These are phyloP conservation scores for Syrista parreyssii DNA, from an alignment of 2,888 invertebrate species.

Conservation along the genomic window DNA sequence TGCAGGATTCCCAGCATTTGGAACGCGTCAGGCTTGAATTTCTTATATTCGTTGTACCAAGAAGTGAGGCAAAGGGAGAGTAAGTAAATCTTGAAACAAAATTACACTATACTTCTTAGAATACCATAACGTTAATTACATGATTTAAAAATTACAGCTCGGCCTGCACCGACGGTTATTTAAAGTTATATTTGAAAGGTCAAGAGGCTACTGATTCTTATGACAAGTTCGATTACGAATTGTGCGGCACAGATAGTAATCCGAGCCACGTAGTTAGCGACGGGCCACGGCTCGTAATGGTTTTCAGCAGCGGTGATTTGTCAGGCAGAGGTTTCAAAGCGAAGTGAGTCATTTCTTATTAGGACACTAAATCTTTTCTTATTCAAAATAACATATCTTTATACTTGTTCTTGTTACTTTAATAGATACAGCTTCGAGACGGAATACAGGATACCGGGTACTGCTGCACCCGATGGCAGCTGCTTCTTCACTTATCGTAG, in stretches of 20 bases:
- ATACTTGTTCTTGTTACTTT: conserved; percentile 8
- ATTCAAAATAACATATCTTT: not conserved
- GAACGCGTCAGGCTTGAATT: conserved; percentile 94
- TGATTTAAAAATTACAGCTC: conserved; percentile 62
- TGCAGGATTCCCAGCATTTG: conserved; percentile 96
- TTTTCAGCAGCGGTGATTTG: conserved; percentile 92
- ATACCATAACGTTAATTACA: not conserved
- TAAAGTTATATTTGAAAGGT: conserved; percentile 91
- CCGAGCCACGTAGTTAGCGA: conserved; percentile 88
- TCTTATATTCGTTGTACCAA: conserved; percentile 90
- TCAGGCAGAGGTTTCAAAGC: conserved; percentile 94
- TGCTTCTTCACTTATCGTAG: conserved; percentile 94
- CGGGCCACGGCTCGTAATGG: conserved; percentile 93
- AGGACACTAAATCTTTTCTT: not conserved
- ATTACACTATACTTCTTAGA: not conserved
- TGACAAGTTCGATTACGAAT: conserved; percentile 92
- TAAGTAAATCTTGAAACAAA: conserved; percentile 68
- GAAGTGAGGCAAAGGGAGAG: conserved; percentile 83
- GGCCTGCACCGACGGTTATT: conserved; percentile 86
- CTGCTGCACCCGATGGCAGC: conserved; percentile 90
- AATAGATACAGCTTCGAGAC: conserved; percentile 68
- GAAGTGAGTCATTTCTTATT: conserved; percentile 66
- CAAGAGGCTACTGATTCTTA: conserved; percentile 93
- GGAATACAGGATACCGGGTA: conserved; percentile 95
- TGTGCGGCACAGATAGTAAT: conserved; percentile 84